phyloP scores from a whole-genome alignment of 2,888 invertebrate genomes.

The Ommatoiulus sabulosus region DNA sequence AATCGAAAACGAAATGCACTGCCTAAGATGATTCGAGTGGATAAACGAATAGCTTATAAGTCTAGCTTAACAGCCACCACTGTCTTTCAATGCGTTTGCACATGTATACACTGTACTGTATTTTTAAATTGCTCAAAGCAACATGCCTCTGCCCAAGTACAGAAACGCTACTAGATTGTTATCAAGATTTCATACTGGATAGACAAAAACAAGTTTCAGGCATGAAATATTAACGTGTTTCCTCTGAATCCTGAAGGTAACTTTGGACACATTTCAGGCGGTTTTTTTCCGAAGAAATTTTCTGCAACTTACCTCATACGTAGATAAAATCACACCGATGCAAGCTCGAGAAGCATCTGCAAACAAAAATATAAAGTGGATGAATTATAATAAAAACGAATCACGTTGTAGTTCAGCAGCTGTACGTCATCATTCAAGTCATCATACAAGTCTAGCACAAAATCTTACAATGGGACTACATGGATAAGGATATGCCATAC shows the following conservation, averaged over 20 bases:
- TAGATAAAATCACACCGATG: not conserved
- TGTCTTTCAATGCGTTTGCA: not conserved
- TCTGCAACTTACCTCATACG: conserved; percentile 1
- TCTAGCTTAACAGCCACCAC: not conserved
- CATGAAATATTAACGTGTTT: not conserved
- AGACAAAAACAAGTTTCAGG: not conserved
- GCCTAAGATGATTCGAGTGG: not conserved
- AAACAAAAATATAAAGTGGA: not conserved
- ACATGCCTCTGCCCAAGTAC: not conserved
- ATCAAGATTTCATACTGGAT: not conserved
- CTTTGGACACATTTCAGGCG: not conserved
- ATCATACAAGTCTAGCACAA: too few relatives aligned
- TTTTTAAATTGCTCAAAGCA: not conserved
- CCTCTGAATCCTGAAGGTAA: not conserved
- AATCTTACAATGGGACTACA: too few relatives aligned
- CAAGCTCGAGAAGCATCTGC: not conserved
- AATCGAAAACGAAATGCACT: not conserved
- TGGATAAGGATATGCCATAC: too few relatives aligned
- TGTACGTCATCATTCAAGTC: too few relatives aligned
- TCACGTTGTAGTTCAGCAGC: not conserved
- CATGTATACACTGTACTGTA: not conserved
- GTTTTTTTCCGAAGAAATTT: not conserved
- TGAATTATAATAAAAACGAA: not conserved
- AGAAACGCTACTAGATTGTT: not conserved
- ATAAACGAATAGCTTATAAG: not conserved